Percentiles rank a stretch among this genome's conserved stretches.
These are phyloP conservation scores for Poeciliopsis occidentalis DNA, from an alignment of 2,113 vertebrate genomes.

Conservation along the genomic window DNA sequence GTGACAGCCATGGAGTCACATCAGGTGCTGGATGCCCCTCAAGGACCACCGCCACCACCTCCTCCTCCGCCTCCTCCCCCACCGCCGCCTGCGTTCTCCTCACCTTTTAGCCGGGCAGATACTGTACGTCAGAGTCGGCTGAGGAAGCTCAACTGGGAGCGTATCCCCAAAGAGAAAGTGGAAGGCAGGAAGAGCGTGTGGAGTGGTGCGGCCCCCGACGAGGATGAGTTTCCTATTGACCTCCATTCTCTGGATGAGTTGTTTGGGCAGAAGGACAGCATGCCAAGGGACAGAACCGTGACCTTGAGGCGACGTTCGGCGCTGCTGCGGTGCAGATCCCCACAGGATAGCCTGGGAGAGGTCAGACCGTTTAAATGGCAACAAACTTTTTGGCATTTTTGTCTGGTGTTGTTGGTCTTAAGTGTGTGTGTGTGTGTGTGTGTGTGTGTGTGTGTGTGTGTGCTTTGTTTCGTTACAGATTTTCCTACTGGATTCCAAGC, in stretches of 20 bases:
- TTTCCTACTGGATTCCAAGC: conserved; percentile 82
- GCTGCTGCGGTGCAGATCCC: conserved; percentile 62
- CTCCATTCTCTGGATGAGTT: conserved; percentile 82
- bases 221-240: conserved; percentile 80
- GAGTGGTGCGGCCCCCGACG: conserved; percentile 67
- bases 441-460: too few species aligned
- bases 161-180: conserved; percentile 82
- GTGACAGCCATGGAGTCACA: conserved; percentile 75
- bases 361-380: conserved; percentile 41
- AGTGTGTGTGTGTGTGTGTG: background rate
- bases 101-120: conserved; percentile 61
- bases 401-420: background rate
- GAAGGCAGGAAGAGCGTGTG: conserved; percentile 81
- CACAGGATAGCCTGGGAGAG: conserved; percentile 72
- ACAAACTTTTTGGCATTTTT: background rate
- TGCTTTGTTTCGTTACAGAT: conserved; percentile 67
- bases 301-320: conserved; percentile 64
- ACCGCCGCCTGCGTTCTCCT: conserved; percentile 32
- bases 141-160: conserved; percentile 84
- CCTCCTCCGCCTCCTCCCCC: conserved; percentile 57
- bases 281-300: conserved; percentile 50
- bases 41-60: conserved; percentile 39
- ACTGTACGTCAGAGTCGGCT: conserved; percentile 69
- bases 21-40: conserved; percentile 40
- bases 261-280: conserved; percentile 79